Evolutionary conservation across 2,113 vertebrate species (phyloP), one percentile per base, ranked within the genome.

Genomic region (Mobula hypostoma): DNA sequence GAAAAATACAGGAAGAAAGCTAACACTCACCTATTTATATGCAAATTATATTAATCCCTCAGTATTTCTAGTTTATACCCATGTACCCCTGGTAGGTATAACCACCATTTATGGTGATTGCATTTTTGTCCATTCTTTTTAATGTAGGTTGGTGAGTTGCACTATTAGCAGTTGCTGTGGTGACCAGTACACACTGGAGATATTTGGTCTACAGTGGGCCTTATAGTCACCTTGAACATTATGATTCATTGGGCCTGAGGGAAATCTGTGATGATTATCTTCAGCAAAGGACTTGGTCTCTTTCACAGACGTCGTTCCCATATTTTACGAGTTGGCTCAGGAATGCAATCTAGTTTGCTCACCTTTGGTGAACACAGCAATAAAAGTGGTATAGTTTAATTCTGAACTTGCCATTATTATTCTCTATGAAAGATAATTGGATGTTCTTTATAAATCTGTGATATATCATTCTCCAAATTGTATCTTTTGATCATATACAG

Each of bases 201-300:
- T 93, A 32, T 72, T 63, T 21, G 66, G 32, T 61, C 61, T 68
- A 48, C 36, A 24, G n/a, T 21, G n/a, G 63, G 87, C 32, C 32
- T 61, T 24, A 66, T 19, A 36, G 24, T 61, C 48, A 88, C 85
- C 90, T 93, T 70, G 90, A 74, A 19, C 90, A 74, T 74, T 0
- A 24, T 74, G 90, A 93, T 93, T 93, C 66, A 93, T 93, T 72
- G 32, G 90, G 36, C 90, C 90, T 74, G 21, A 48, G 90, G 90
- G 68, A 74, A 93, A 93, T 93, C 68, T 48, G 68, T 27, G 32
- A 32, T 93, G 90, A 85, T 85, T 85, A 58, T 40, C 48, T 24
- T 48, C 15, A 74, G 68, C 3, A 8, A 93, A 74, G 19, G n/a
- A 93, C 27, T 48, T 74, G 14, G 40, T 93, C 90, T 48, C 90